Conservation (phyloP, 1,140 invertebrate genomes). For the Arion vulgaris region DNA sequence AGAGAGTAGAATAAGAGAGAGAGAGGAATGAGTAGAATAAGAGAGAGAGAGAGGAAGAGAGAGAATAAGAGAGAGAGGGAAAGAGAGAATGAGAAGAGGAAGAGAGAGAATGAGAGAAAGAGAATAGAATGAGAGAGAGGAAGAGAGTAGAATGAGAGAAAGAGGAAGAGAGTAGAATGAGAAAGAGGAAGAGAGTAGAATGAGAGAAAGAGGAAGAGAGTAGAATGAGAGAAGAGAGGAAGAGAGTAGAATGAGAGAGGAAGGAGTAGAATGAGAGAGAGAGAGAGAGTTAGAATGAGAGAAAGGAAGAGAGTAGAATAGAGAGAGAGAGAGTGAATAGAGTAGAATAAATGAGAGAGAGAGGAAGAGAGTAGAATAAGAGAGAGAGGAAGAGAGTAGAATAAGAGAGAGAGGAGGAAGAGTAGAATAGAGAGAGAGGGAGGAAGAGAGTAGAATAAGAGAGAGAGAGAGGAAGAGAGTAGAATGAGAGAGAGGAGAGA, state of each 20-base stretch:
- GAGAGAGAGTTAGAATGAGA: conserved; percentile 8
- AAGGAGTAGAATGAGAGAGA: neutral
- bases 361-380: neutral
- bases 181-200: neutral
- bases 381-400: neutral
- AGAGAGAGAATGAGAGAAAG: neutral
- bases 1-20: neutral
- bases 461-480: neutral
- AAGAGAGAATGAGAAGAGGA: neutral
- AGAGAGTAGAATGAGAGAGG: neutral
- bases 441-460: neutral
- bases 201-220: neutral
- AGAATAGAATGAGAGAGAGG: neutral
- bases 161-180: too few relatives aligned
- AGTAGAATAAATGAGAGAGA: conserved; percentile 1
- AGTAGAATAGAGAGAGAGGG: neutral
- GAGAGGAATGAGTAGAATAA: neutral
- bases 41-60: neutral
- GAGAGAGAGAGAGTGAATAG: too few relatives aligned
- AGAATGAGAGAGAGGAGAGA: too few relatives aligned
- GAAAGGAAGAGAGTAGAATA: conserved; percentile 3
- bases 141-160: neutral
- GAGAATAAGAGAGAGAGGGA: neutral
- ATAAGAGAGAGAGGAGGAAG: neutral
- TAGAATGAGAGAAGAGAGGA: too few relatives aligned